Base-by-base conservation (phyloP, 2,113 vertebrate genomes). In the Syngnathus typhle region DNA sequence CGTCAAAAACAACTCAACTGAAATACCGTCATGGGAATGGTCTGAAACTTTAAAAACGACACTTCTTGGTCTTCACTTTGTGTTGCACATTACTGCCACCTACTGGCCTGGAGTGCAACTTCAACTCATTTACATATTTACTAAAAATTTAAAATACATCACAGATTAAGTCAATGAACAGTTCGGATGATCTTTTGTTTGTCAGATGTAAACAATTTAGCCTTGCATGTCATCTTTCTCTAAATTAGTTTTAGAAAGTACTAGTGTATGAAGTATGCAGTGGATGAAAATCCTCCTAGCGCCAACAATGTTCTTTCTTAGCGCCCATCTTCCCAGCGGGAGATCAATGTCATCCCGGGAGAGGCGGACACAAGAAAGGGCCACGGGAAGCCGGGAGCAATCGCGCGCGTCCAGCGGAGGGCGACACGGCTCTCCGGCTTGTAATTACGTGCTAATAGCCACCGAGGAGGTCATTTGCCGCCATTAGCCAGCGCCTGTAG, bases 371-470 rank as follows among this genome's bases (percentile, higher is more conserved):
- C 61, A 43, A 37, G 58, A 21, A 65, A 76, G 72, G 56, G n/a
- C 70, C 72, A 68, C 49, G 61, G 60, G 77, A 72, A 65, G 78
- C 76, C 75, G 75, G 81, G 80, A 87, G 85, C 85, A 85, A 86
- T 89, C 82, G 83, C 82, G 83, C 88, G 87, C 89, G 90, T 90
- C 86, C 87, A 80, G 86, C 86, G 85, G 88, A 92, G 91, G 90
- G 90, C 91, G 91, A 86, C 87, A 84, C 85, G 87, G 88, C 89
- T 93, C 90, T 93, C 84, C 89, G 91, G 90, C 87, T 93, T 93
- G 89, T 92, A 93, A 93, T 93, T 91, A 93, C 90, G 87, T 87
- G 88, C 91, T 93, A 93, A 93, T 92, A 92, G 91, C 88, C 91
- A 91, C 91, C 90, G 87, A 93, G 91, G 90, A 92, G 91, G 90